phyloP scores from a whole-genome alignment of 2,888 invertebrate genomes.

The Sturmia bella region DNA sequence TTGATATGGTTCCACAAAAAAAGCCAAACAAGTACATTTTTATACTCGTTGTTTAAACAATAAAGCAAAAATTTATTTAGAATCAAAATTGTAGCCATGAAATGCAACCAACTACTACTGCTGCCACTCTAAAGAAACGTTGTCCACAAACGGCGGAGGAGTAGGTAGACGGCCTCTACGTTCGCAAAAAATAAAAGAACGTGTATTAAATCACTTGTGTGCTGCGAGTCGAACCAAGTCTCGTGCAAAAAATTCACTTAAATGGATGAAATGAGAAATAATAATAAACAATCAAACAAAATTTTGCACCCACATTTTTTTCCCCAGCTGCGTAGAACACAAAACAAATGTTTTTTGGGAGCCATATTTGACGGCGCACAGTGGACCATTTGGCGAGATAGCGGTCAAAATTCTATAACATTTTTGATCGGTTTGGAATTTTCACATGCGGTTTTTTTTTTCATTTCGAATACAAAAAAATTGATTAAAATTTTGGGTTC shows the following conservation, averaged over 20 bases:
- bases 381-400: too few relatives aligned
- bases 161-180: constrained; percentile 45
- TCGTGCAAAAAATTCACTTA: constrained; percentile 47
- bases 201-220: constrained; percentile 53
- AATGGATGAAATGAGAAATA: constrained; percentile 6
- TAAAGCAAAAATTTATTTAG: constrained; percentile 35
- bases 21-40: constrained; percentile 33
- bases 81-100: constrained; percentile 36
- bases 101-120: constrained; percentile 21
- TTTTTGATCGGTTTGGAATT: too few relatives aligned
- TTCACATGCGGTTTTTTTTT: too few relatives aligned
- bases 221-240: constrained; percentile 8
- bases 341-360: constrained; percentile 4
- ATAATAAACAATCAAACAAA: constrained; percentile 34
- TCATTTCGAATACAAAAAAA: too few relatives aligned
- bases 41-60: constrained; percentile 24
- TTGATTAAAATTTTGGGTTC: too few relatives aligned
- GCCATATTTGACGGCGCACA: constrained; percentile 22
- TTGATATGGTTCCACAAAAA: constrained; percentile 43
- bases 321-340: constrained; percentile 50
- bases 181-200: constrained; percentile 21
- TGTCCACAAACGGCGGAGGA: background rate
- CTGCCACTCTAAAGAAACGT: constrained; percentile 13
- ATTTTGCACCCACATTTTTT: constrained; percentile 60
- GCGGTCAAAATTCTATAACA: too few relatives aligned